phyloP scores from a whole-genome alignment of 2,113 vertebrate genomes.

The Poecilia latipinna region DNA sequence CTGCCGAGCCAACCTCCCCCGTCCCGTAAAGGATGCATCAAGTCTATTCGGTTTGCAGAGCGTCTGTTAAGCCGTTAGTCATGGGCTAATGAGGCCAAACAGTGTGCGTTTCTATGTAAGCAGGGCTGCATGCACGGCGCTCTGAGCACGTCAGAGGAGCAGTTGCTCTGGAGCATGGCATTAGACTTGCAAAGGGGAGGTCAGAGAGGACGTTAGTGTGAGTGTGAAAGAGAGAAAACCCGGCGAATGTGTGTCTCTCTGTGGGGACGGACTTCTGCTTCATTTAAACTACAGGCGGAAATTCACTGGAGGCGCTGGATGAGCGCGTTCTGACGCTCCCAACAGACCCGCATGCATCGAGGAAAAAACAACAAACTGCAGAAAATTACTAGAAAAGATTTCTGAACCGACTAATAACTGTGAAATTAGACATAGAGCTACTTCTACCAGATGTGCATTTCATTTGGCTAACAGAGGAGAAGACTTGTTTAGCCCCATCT shows the following conservation, averaged over 20 bases:
- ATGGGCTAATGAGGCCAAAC: constrained; percentile 56
- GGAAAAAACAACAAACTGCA: constrained; percentile 13
- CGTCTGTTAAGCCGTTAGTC: constrained; percentile 53
- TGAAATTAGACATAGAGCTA: too few relatives aligned
- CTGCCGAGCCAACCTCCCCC: background rate
- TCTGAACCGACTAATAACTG: background rate
- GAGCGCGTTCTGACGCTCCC: constrained; percentile 13
- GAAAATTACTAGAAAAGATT: background rate
- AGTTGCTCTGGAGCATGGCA: constrained; percentile 41
- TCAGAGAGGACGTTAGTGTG: constrained; percentile 7
- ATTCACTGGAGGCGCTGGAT: constrained; percentile 26
- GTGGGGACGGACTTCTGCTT: constrained; percentile 22
- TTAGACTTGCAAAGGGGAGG: constrained; percentile 42
- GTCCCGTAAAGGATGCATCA: constrained; percentile 1
- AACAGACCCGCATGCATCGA: background rate
- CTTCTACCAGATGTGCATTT: background rate
- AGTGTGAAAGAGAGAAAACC: background rate
- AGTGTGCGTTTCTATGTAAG: constrained; percentile 8
- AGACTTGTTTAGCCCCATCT: background rate
- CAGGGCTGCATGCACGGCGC: constrained; percentile 19
- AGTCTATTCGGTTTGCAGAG: background rate
- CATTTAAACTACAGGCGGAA: constrained; percentile 38
- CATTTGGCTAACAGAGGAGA: background rate
- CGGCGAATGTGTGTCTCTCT: constrained; percentile 8
- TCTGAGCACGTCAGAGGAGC: constrained; percentile 16